A percentile compares a stretch with the other conserved stretches of the same genome.
Evolutionary conservation across 30 jellyfish, hydroid and myxozoan genomes (phyloP).

Genomic region (Morbakka virulenta): DNA sequence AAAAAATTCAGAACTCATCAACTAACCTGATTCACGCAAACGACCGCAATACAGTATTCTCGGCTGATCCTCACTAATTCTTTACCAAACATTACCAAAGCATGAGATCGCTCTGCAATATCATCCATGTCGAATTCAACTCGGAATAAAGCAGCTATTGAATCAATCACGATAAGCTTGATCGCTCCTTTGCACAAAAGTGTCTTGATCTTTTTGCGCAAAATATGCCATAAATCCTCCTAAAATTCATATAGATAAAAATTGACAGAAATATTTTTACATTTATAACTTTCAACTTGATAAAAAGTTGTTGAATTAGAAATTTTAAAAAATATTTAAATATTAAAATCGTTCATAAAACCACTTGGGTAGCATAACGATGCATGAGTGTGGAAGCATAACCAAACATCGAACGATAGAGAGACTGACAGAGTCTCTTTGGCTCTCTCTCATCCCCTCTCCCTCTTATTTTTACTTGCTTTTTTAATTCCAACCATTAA

Average conservation of each 20-base stretch:
- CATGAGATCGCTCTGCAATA: conserved; percentile 56
- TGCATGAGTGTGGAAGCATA: no score
- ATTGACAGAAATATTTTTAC: no score
- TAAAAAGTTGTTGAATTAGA: no score
- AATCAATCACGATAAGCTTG: conserved; percentile 75
- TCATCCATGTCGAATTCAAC: conserved; percentile 69
- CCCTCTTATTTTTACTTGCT: no score
- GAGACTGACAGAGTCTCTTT: no score
- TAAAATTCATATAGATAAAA: neutral
- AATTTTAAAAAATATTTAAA: no score
- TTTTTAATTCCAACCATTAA: no score
- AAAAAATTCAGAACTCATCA: neutral
- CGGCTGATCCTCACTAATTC: conserved; percentile 53
- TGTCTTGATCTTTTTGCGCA: conserved; percentile 41
- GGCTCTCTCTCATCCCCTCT: no score
- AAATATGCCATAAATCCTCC: conserved; percentile 60
- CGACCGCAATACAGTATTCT: conserved; percentile 48
- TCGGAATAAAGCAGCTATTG: conserved; percentile 92
- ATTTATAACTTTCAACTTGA: no score
- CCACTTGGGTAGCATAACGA: no score
- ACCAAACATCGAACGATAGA: no score
- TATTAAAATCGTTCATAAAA: no score
- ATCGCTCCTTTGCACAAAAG: conserved; percentile 49
- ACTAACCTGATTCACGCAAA: conserved; percentile 88
- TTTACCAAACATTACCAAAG: conserved; percentile 65